Percentiles rank a stretch among this genome's conserved stretches.
These are phyloP conservation scores for Enteromius viviparus DNA, from an alignment of 2,797 vertebrate genomes.

Conservation along the genomic window DNA sequence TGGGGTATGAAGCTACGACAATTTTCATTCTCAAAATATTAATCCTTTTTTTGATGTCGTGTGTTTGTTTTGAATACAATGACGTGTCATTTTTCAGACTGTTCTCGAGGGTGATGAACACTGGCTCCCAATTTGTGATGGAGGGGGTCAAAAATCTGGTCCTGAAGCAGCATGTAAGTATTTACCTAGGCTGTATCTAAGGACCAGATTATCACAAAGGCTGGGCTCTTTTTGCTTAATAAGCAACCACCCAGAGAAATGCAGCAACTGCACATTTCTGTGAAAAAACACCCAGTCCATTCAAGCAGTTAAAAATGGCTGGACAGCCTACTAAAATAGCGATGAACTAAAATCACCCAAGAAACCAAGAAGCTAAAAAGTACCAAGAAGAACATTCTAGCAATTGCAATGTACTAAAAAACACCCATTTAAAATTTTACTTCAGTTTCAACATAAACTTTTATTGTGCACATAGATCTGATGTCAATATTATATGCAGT, in stretches of 20 bases:
- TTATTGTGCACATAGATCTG: not conserved
- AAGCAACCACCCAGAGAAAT: not conserved
- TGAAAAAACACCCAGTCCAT: not conserved
- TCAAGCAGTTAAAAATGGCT: not conserved
- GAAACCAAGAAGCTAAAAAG: not conserved
- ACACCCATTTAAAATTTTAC: not conserved
- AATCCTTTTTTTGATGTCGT: conserved; percentile 24
- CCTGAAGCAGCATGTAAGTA: conserved; percentile 94
- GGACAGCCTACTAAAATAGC: not conserved
- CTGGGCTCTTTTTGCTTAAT: not conserved
- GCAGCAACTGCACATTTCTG: not conserved
- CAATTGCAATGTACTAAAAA: not conserved
- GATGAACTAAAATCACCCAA: not conserved
- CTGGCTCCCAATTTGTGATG: conserved; percentile 98
- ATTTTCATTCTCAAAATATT: conserved; percentile 18
- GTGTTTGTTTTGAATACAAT: conserved; percentile 19
- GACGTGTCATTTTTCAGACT: conserved; percentile 75
- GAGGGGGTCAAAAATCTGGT: conserved; percentile 99
- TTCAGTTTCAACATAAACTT: not conserved
- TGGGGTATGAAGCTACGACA: conserved; percentile 82
- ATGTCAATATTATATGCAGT: not conserved
- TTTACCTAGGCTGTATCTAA: not conserved
- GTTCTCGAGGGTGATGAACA: conserved; percentile 97
- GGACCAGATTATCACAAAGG: not conserved
- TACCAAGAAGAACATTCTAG: not conserved